These are phyloP conservation scores for Aythya baeri DNA, from an alignment of 2,113 vertebrate genomes.

Conservation along the genomic window DNA sequence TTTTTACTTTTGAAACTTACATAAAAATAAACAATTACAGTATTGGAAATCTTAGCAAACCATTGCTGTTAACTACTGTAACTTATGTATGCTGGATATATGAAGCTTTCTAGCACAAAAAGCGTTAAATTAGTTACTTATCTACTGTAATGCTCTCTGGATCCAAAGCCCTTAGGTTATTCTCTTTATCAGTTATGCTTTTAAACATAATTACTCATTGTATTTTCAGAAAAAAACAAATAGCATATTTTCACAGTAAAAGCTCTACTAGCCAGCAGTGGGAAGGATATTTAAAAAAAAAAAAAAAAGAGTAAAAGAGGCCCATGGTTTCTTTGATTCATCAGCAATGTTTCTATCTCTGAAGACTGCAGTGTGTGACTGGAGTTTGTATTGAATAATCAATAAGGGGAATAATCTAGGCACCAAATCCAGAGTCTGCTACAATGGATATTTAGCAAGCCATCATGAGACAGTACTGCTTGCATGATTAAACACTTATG, in stretches of 20 bases:
- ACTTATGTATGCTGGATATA: too few species aligned
- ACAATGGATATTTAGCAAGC: conserved; percentile 21
- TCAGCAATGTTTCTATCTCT: not conserved
- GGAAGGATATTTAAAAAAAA: not conserved
- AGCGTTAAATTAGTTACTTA: not conserved
- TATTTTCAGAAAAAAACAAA: not conserved
- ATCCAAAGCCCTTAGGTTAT: not conserved
- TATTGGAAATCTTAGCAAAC: too few species aligned
- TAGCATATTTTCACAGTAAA: not conserved
- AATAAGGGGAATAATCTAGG: conserved; percentile 6
- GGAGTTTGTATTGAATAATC: not conserved
- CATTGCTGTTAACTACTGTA: too few species aligned
- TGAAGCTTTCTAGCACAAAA: too few species aligned
- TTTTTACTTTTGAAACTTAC: not conserved
- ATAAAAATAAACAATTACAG: too few species aligned
- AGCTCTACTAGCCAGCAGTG: not conserved
- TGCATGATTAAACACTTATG: conserved; percentile 47
- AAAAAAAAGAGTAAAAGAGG: not conserved
- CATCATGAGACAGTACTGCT: not conserved
- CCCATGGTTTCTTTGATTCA: not conserved
- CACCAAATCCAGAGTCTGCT: not conserved
- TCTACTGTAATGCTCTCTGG: not conserved
- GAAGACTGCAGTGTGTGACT: not conserved
- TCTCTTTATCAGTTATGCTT: not conserved
- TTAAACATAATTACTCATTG: not conserved